Percentiles rank a stretch among this genome's conserved stretches.
These are phyloP conservation scores for Drosophila paucipuncta DNA, from an alignment of 2,888 invertebrate species.

Conservation along the genomic window DNA sequence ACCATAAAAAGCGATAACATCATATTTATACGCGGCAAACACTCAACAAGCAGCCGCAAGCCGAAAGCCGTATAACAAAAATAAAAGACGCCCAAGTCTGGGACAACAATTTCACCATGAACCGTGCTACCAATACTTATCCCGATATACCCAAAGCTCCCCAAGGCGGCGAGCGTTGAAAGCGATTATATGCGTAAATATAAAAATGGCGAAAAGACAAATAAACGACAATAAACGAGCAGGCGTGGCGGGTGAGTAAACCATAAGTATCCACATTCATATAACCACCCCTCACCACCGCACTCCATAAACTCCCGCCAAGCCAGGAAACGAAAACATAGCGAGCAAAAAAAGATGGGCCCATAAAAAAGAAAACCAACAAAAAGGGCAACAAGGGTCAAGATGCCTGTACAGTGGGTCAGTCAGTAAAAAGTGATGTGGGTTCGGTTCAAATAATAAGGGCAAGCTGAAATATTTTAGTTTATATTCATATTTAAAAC, in stretches of 20 bases:
- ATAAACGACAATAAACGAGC: conserved; percentile 77
- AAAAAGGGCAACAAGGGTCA: conserved; percentile 52
- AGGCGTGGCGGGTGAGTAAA: conserved; percentile 46
- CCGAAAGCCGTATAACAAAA: conserved; percentile 40
- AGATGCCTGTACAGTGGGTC: conserved; percentile 40
- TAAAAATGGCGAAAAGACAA: conserved; percentile 81
- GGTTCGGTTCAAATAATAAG: background rate
- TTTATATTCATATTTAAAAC: background rate
- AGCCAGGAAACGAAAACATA: conserved; percentile 45
- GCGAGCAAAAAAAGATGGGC: conserved; percentile 61
- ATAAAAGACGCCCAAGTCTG: conserved; percentile 48
- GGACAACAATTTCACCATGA: conserved; percentile 10
- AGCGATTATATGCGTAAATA: conserved; percentile 81
- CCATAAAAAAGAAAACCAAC: conserved; percentile 63
- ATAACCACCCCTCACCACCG: background rate
- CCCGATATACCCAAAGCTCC: conserved; percentile 31
- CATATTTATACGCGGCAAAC: conserved; percentile 75
- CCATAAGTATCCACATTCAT: conserved; percentile 35
- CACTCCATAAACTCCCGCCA: conserved; percentile 4
- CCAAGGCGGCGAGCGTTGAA: conserved; percentile 71
- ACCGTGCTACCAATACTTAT: conserved; percentile 5
- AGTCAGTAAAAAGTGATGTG: background rate
- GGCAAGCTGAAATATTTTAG: background rate
- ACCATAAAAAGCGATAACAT: conserved; percentile 83
- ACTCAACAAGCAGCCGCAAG: conserved; percentile 54